Evolutionary conservation across 2,797 vertebrate species (phyloP), one percentile per base, ranked within the genome.

Genomic region (Poeciliopsis turneri): DNA sequence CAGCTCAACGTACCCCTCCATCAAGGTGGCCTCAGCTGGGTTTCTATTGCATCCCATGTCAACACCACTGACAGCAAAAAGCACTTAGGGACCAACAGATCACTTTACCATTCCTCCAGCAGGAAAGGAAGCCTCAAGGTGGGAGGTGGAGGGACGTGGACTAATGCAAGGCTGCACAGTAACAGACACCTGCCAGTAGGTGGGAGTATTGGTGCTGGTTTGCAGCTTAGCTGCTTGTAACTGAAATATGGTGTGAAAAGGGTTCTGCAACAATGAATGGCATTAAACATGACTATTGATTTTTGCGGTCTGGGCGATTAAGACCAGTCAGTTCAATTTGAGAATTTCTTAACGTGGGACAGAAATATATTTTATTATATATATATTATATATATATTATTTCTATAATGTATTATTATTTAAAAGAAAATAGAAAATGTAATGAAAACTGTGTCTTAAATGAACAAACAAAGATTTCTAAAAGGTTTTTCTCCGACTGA

Each of bases 191-290:
- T 39, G 69, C 93, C 96, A 95, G 92, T 85, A 96, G 95, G 94
- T 96, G 95, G 95, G 81, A 94, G 92, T 96, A 87, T 95, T 95
- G 94, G 85, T 89, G 86, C 92, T 95, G 81, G 76, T 92, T 94
- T 93, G 78, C 75, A 72, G 46, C 75, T 23, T 13, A n/a, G 75
- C 2, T 0, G 12, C 25, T 75, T 78, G 39, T 53, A n/a, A 49
- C 28, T 72, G 4, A 13, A 57, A 71, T 43, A 74, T 39, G 33
- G 47, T 43, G 41, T 41, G 7, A 43, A 41, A 36, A 74, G 30
- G 55, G 12, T 70, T 49, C 72, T 74, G 51, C 33, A 4, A 81
- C 23, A 1, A 46, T 45, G 25, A 45, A 36, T 8, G 46, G 30
- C 20, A 69, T 61, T 76, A 0, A 75, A 73, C 82, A 83, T 74